Conservation (phyloP, 2,888 invertebrate genomes). For the Fragum fragum region DNA sequence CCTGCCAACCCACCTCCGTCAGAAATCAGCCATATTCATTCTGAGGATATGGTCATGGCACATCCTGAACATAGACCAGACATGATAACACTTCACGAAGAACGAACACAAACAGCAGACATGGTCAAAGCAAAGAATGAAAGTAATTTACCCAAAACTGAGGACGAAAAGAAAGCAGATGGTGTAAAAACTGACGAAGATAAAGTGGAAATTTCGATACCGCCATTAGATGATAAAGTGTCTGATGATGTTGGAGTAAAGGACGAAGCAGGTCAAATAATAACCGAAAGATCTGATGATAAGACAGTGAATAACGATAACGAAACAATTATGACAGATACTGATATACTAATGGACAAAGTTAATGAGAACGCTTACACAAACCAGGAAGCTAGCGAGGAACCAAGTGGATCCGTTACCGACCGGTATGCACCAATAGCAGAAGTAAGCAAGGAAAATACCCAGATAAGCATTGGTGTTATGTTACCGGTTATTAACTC, state of each 20-base stretch:
- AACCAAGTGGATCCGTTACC: slow-evolving; percentile 15
- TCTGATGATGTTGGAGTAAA: neutral
- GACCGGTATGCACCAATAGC: slow-evolving; percentile 18
- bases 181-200: neutral
- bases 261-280: neutral
- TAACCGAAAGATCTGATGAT: neutral
- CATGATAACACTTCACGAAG: slow-evolving; percentile 56
- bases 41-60: slow-evolving; percentile 44
- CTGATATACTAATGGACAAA: slow-evolving; percentile 34
- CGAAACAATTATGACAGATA: slow-evolving; percentile 21
- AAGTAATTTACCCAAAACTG: neutral
- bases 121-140: neutral
- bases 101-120: slow-evolving; percentile 31
- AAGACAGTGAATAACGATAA: neutral
- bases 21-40: slow-evolving; percentile 53
- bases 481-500: neutral
- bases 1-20: slow-evolving; percentile 62
- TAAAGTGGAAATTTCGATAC: neutral
- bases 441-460: slow-evolving; percentile 12
- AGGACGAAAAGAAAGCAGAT: neutral
- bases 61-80: slow-evolving; percentile 40
- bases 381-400: neutral
- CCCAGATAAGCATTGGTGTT: neutral
- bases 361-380: slow-evolving; percentile 18
- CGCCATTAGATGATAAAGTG: neutral